Percentiles rank a stretch among this genome's conserved stretches.
Evolutionary conservation across 2,113 vertebrate species (phyloP).

Genomic region (Euleptes europaea): DNA sequence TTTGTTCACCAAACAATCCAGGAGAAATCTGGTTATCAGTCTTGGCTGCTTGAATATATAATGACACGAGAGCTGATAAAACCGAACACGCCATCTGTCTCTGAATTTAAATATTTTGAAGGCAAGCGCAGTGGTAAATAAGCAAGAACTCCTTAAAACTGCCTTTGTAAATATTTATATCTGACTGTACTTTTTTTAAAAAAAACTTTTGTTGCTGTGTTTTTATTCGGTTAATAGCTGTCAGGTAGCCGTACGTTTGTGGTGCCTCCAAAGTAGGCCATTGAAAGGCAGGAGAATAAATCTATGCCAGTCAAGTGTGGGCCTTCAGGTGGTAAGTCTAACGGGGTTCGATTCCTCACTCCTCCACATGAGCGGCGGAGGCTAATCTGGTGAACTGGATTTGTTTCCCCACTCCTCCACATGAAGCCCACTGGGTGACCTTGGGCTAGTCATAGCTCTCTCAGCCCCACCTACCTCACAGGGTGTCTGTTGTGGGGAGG

Average conservation of each 20-base stretch:
- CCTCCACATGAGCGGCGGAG: too few relatives aligned
- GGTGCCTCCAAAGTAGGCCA: constrained; percentile 39
- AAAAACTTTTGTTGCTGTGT: constrained; percentile 41
- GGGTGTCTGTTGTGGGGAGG: too few relatives aligned
- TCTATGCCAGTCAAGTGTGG: constrained; percentile 22
- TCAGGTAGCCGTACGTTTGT: constrained; percentile 45
- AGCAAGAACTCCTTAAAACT: constrained; percentile 54
- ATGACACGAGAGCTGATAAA: constrained; percentile 64
- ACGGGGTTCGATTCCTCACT: too few relatives aligned
- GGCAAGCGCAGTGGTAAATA: constrained; percentile 60
- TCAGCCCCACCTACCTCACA: too few relatives aligned
- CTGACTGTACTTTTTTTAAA: constrained; percentile 42
- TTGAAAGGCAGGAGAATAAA: constrained; percentile 46
- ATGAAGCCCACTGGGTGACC: too few relatives aligned
- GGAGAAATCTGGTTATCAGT: constrained; percentile 55
- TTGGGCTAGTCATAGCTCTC: too few relatives aligned
- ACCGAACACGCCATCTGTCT: constrained; percentile 66
- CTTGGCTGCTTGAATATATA: constrained; percentile 66
- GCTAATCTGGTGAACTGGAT: too few relatives aligned
- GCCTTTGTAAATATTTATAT: constrained; percentile 69
- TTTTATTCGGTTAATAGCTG: constrained; percentile 58
- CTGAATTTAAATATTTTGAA: constrained; percentile 69
- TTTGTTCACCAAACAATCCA: constrained; percentile 58
- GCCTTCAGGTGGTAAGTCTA: constrained; percentile 31
- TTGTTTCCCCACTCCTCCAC: too few relatives aligned